These are phyloP conservation scores for Ciconia maguari DNA, from an alignment of 2,113 vertebrate genomes.

Conservation along the genomic window DNA sequence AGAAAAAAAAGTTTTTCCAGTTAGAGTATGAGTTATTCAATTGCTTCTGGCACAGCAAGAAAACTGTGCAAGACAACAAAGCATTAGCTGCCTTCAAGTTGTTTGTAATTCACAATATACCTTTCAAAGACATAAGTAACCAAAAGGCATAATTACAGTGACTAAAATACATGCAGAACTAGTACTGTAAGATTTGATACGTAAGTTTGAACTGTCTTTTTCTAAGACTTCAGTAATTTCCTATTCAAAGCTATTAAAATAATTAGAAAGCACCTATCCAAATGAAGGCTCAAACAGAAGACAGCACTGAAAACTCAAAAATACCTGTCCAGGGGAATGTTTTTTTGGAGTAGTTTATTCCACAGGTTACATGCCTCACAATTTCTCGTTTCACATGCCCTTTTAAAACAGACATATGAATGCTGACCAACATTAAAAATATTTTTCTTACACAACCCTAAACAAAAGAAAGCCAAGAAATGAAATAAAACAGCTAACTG, in stretches of 20 bases:
- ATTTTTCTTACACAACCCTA: neutral
- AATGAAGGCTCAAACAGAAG: neutral
- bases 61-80: neutral
- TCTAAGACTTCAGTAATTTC: neutral
- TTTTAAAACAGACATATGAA: neutral
- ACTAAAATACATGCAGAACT: neutral
- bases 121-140: neutral
- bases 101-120: neutral
- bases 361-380: neutral
- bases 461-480: constrained; percentile 1
- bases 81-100: neutral
- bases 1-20: neutral
- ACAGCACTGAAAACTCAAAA: neutral
- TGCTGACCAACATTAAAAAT: neutral
- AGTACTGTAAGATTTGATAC: neutral
- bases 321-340: neutral
- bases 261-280: neutral
- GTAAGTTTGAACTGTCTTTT: neutral
- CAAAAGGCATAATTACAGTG: neutral
- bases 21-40: neutral
- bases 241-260: neutral
- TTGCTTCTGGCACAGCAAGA: neutral
- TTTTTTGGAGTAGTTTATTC: neutral
- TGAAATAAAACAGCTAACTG: neutral
- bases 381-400: neutral